phyloP scores from a whole-genome alignment of 2,888 invertebrate species.

The Zygogramma bicolorata region DNA sequence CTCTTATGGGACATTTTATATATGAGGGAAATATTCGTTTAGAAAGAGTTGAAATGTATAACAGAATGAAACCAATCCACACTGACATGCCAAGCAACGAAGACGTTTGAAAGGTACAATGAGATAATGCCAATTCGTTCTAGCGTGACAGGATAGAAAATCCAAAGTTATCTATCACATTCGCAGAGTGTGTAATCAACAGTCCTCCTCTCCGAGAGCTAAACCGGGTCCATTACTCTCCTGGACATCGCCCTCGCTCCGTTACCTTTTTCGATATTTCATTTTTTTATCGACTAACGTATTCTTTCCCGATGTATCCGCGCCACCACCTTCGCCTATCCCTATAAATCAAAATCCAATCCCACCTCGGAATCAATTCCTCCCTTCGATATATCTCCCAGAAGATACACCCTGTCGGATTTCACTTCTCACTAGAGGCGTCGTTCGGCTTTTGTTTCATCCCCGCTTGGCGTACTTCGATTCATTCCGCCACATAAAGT shows the following conservation, averaged over 20 bases:
- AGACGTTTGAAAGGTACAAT: too few relatives aligned
- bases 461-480: conserved; percentile 47
- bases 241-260: conserved; percentile 14
- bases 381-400: conserved; percentile 36
- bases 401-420: conserved; percentile 51
- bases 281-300: conserved; percentile 23
- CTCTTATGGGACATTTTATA: too few relatives aligned
- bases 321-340: conserved; percentile 44
- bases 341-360: conserved; percentile 58
- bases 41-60: too few relatives aligned
- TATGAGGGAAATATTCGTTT: too few relatives aligned
- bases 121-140: too few relatives aligned
- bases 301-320: conserved; percentile 22
- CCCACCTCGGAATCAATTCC: conserved; percentile 39
- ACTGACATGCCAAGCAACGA: too few relatives aligned
- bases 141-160: neutral
- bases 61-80: too few relatives aligned
- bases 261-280: conserved; percentile 21
- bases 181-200: neutral
- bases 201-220: neutral
- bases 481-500: conserved; percentile 60
- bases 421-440: conserved; percentile 51
- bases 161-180: neutral
- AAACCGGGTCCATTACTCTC: conserved; percentile 9
- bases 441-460: conserved; percentile 42